Conservation (phyloP, 1,140 invertebrate genomes). For the Drosophila sp. region DNA sequence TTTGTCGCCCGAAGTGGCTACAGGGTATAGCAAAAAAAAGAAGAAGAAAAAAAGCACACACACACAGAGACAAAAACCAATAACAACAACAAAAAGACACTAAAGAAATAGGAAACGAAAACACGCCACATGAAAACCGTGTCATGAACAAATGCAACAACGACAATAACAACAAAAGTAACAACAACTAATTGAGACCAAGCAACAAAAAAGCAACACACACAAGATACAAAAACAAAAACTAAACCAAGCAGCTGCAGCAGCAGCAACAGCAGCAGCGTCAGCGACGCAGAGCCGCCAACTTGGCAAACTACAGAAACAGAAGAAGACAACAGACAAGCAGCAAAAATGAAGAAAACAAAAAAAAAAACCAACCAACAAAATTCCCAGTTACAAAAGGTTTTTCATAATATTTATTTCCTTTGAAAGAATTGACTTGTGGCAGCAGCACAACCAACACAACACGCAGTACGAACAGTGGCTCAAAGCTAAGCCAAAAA, state of each 20-base stretch:
- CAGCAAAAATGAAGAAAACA: not conserved
- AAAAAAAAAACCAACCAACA: constrained; percentile 18
- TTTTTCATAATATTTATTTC: constrained; percentile 49
- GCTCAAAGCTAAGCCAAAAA: constrained; percentile 71
- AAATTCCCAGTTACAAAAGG: constrained; percentile 62
- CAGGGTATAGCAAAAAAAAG: not conserved
- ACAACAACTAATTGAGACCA: constrained; percentile 56
- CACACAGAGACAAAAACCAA: constrained; percentile 28
- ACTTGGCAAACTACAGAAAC: constrained; percentile 47
- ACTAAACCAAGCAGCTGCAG: constrained; percentile 56
- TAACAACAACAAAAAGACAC: constrained; percentile 47
- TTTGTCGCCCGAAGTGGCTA: not conserved
- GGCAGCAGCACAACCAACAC: constrained; percentile 22
- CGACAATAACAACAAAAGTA: constrained; percentile 55
- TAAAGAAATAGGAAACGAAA: constrained; percentile 74
- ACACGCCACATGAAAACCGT: constrained; percentile 74
- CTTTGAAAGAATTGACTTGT: constrained; percentile 49
- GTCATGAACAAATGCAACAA: constrained; percentile 79
- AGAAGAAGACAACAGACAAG: constrained; percentile 32
- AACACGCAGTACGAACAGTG: constrained; percentile 46
- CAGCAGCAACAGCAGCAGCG: constrained; percentile 16
- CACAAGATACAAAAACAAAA: constrained; percentile 52
- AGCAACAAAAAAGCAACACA: constrained; percentile 55
- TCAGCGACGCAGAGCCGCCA: constrained; percentile 29
- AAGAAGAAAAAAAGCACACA: constrained; percentile 33